Evolutionary conservation across 2,113 vertebrate species (phyloP), one percentile per base, ranked within the genome.

Genomic region (Planiliza haematocheilus): DNA sequence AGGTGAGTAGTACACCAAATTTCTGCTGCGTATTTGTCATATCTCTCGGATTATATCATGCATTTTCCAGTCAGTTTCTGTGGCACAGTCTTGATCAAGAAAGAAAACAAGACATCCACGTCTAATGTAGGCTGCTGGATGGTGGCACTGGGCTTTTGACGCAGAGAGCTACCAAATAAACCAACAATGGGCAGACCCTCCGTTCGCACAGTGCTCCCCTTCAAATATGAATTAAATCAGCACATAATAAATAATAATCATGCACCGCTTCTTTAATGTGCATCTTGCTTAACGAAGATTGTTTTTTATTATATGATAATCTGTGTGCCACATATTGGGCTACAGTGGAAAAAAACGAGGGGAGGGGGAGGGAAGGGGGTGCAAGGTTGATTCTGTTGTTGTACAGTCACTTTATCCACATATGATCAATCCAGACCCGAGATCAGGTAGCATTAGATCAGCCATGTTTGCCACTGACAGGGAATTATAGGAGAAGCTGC

Each of bases 1-100:
- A 92, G 94, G 94, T 94, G 91, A 93, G 93, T 18, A 2, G n/a
- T 5, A 30, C 24, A 30, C 3, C 24, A 2, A 2, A 30, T 30
- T 30, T 30, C 24, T 30, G 24, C 24, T 30, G 3, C 24, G 24
- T 30, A 30, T 30, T 30, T 30, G 3, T 30, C 24, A 30, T 5
- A 30, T 30, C 24, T 30, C 24, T 5, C 24, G 2, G 24, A 5
- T 30, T 30, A 30, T 2, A 30, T 30, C 52, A 30, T 14, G 10
- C n/a, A 11, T 16, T 43, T 66, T 62, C n/a, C 39, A 45, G 2
- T 12, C 10, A 16, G 4, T 39, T 50, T 59, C 8, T 50, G 55
- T 50, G 9, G 45, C 55, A 48, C 20, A 49, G 43, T 53, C 24
- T 30, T 30, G 24, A 30, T 30, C 24, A 30, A 2, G 24, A 11